Conservation (phyloP, 2,113 vertebrate species). For the Tragelaphus buxtoni region DNA sequence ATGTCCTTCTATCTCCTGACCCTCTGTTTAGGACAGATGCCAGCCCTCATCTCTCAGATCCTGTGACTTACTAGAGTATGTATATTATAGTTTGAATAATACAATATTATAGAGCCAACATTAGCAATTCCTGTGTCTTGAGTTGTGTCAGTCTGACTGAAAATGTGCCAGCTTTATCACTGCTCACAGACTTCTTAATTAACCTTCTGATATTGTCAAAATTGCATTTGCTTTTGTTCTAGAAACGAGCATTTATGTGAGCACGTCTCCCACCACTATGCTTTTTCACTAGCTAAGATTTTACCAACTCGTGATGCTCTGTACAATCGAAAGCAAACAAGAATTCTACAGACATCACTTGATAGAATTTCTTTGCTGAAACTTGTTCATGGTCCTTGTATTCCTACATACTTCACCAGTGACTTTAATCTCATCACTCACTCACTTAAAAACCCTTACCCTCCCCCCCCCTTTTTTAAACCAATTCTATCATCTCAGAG, state of each 20-base stretch:
- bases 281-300: not conserved
- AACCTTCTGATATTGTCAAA: conserved; percentile 47
- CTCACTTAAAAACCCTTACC: not conserved
- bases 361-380: not conserved
- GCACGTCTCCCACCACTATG: not conserved
- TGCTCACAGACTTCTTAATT: conserved; percentile 48
- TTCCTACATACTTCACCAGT: not conserved
- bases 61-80: not conserved
- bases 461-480: not conserved
- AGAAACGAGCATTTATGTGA: conserved; percentile 26
- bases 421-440: conserved; percentile 1
- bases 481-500: conserved; percentile 4
- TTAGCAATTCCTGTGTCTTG: conserved; percentile 3
- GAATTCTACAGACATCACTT: not conserved
- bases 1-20: not conserved
- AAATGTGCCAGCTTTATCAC: conserved; percentile 30
- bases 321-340: not conserved
- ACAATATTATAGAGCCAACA: not conserved
- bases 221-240: conserved; percentile 41
- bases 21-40: not conserved
- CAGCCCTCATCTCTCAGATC: not conserved
- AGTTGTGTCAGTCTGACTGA: not conserved
- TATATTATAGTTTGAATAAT: not conserved
- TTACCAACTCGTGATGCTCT: not conserved
- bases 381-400: not conserved